A percentile compares a stretch with the other conserved stretches of the same genome.
phyloP scores from a whole-genome alignment of 2,888 invertebrate species.

The Cactoblastis cactorum region DNA sequence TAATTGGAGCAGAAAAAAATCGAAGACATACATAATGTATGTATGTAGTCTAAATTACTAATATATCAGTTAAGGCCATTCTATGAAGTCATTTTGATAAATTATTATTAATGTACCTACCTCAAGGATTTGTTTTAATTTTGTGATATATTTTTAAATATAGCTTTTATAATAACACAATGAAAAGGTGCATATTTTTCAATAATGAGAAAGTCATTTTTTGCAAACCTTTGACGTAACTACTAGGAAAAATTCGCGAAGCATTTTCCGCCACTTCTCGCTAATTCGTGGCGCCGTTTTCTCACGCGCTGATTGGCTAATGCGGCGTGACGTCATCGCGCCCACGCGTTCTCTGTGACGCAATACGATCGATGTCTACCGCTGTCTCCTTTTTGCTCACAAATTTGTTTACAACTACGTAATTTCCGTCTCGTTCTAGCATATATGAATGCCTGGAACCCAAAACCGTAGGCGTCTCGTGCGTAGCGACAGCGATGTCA shows the following conservation, averaged over 20 bases:
- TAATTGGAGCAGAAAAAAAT: too few relatives aligned
- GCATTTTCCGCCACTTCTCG: conserved; percentile 43
- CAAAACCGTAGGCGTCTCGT: conserved; percentile 68
- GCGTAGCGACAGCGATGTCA: conserved; percentile 53
- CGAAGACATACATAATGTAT: too few relatives aligned
- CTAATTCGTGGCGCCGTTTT: conserved; percentile 67
- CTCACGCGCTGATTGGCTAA: conserved; percentile 51
- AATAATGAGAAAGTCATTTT: too few relatives aligned
- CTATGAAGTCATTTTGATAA: too few relatives aligned
- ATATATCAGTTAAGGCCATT: too few relatives aligned
- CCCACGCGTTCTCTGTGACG: conserved; percentile 74
- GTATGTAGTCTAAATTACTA: too few relatives aligned
- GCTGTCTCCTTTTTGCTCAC: conserved; percentile 37
- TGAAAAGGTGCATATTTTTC: too few relatives aligned
- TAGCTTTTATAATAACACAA: too few relatives aligned
- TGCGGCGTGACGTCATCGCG: conserved; percentile 70
- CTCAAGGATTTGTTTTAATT: too few relatives aligned
- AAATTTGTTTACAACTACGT: conserved; percentile 9
- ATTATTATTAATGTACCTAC: too few relatives aligned
- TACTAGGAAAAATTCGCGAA: conserved; percentile 21
- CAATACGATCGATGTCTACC: conserved; percentile 68
- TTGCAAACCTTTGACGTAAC: not conserved
- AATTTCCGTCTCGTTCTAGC: conserved; percentile 43
- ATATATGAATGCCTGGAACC: conserved; percentile 64
- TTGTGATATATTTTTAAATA: too few relatives aligned